Conservation (phyloP, 2,113 vertebrate genomes). For the Sphaerodactylus townsendi region DNA sequence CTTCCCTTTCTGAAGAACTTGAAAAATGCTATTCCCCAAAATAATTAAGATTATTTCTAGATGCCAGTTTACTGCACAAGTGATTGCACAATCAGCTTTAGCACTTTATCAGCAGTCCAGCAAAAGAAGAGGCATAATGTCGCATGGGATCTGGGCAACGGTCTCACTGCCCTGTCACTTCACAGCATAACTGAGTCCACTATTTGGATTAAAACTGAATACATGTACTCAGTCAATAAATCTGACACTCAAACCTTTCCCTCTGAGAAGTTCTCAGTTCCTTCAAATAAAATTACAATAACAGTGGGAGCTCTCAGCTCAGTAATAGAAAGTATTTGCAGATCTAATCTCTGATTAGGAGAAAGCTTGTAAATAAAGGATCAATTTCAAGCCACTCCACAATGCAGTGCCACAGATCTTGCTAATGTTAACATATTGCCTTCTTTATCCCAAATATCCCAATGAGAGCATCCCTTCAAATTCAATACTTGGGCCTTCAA, state of each 20-base stretch:
- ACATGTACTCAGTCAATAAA: not conserved
- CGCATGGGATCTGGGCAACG: not conserved
- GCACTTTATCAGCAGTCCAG: not conserved
- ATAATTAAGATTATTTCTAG: not conserved
- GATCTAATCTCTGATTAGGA: rapidly evolving
- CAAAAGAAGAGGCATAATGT: not conserved
- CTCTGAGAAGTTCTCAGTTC: not conserved
- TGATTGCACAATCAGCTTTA: no score
- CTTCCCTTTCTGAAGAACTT: not conserved
- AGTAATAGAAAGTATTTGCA: rapidly evolving
- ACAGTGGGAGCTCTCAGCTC: slow-evolving; percentile 32
- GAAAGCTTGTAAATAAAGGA: not conserved
- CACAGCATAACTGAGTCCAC: not conserved
- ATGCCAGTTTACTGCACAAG: not conserved
- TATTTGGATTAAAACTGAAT: not conserved
- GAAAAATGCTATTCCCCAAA: not conserved
- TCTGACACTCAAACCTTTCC: not conserved
- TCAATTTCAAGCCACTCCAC: not conserved
- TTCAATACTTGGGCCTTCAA: no score
- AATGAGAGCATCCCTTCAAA: not conserved
- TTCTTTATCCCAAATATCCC: not conserved
- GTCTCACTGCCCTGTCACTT: not conserved
- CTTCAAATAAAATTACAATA: slow-evolving; percentile 14
- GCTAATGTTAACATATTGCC: not conserved
- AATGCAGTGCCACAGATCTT: not conserved